A percentile compares a stretch with the other conserved stretches of the same genome.
Conservation (phyloP, 2,797 vertebrate species). For the Lates japonicus region DNA sequence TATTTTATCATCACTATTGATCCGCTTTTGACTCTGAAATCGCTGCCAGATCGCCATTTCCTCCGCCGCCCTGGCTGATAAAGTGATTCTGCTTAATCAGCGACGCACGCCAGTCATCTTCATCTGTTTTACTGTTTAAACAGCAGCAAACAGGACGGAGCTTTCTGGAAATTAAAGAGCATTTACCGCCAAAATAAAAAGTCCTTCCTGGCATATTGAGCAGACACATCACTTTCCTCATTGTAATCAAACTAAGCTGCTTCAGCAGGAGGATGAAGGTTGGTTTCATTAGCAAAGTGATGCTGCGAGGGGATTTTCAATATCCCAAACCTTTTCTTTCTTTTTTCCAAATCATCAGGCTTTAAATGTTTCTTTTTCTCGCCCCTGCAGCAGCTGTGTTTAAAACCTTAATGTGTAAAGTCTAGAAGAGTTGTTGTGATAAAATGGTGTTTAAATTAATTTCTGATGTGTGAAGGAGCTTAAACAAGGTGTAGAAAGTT, state of each 20-base stretch:
- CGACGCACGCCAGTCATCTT: too few relatives aligned
- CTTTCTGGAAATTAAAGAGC: constrained; percentile 15
- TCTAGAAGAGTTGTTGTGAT: neutral
- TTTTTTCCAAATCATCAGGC: neutral
- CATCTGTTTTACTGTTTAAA: too few relatives aligned
- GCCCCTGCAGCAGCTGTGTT: neutral
- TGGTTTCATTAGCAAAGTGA: constrained; percentile 8
- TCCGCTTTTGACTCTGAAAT: too few relatives aligned
- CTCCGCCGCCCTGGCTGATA: too few relatives aligned
- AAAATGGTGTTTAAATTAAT: neutral
- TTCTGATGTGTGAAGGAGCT: neutral
- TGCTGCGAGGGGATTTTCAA: neutral
- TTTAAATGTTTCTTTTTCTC: neutral
- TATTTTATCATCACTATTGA: too few relatives aligned
- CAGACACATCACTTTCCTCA: neutral
- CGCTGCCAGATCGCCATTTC: too few relatives aligned
- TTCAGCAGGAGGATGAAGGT: neutral
- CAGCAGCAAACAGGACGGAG: neutral
- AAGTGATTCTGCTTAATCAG: too few relatives aligned
- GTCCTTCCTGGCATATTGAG: neutral
- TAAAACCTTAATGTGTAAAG: too few relatives aligned
- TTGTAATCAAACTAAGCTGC: constrained; percentile 12
- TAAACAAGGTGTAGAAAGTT: neutral
- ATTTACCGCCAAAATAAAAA: neutral
- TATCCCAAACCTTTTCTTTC: neutral